Evolutionary conservation across 2,797 vertebrate genomes (phyloP), one percentile per base, ranked within the genome.

Genomic region (Arctocebus calabarensis): DNA sequence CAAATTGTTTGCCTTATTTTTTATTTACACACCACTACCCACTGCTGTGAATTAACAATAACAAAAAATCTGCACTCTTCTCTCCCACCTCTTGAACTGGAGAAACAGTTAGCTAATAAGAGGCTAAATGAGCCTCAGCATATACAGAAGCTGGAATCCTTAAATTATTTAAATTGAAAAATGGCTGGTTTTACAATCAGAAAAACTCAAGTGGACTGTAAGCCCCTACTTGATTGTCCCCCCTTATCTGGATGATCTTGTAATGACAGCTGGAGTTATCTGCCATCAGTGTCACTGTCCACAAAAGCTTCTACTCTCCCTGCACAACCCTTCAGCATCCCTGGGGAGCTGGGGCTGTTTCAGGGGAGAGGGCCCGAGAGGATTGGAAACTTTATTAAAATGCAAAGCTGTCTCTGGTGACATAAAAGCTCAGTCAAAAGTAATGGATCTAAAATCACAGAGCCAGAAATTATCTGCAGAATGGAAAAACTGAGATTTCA

Each of bases 81-180:
- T 97, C 87, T 96, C 96, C 95, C 66, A 97, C 97, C 97, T 97
- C 97, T 97, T 97, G 96, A 97, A 97, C 94, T 96, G 95, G 88
- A 97, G 93, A 97, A 97, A 97, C 93, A 97, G 96, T 96, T 96
- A 97, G 93, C 97, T 98, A 97, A 97, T 97, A 96, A 98, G 97
- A 97, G 97, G 96, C 97, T 97, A 97, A 97, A 97, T 98, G 97
- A 97, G 94, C 92, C 88, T 96, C 84, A 95, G 96, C 92, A 68
- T 96, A 97, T 94, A 97, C 95, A 96, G 95, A 96, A 88, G 95
- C 97, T 97, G 90, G 85, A 95, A 97, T 97, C 96, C 97, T 96
- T 97, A 97, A 98, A 97, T 97, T 97, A 98, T 97, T 97, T 97
- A 97, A 97, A 98, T 98, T 98, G 97, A 97, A 98, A 98, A 97